These are phyloP conservation scores for Ciconia nigra DNA, from an alignment of 2,797 vertebrate genomes.

Conservation along the genomic window DNA sequence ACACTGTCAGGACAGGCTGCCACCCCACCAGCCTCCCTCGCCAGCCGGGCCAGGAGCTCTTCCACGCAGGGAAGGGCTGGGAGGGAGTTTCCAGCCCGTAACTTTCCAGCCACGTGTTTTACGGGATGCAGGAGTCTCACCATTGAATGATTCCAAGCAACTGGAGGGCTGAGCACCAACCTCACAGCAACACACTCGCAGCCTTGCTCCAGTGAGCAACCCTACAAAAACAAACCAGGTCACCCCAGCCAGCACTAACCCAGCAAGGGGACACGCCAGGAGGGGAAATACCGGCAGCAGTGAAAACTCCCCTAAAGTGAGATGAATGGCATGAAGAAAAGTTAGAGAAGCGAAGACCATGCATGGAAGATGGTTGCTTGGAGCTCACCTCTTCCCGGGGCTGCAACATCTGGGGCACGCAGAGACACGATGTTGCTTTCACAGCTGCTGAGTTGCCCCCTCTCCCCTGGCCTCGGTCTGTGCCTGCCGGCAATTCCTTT, in stretches of 20 bases:
- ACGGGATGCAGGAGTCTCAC: neutral
- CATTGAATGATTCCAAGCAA: accelerated
- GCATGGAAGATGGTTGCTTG: neutral
- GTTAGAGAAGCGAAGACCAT: accelerated
- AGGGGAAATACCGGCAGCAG: accelerated
- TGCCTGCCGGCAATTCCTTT: accelerated
- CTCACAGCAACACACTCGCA: neutral
- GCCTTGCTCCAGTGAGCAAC: neutral
- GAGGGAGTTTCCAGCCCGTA: neutral
- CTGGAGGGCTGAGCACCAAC: neutral
- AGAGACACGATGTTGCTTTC: too few species aligned
- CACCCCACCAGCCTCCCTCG: accelerated
- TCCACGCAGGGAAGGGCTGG: neutral
- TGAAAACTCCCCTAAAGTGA: accelerated
- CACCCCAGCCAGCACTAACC: neutral
- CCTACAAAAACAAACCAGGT: neutral
- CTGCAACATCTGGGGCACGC: neutral
- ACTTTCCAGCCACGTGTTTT: accelerated
- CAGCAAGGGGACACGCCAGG: accelerated
- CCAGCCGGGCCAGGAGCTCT: neutral
- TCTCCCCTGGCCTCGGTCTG: accelerated
- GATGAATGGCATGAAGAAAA: neutral
- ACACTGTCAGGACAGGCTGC: neutral
- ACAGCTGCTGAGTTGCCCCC: neutral
- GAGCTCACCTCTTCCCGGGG: neutral